Evolutionary conservation across 2,113 vertebrate species (phyloP).

Genomic region (Vulpes ferrilata): DNA sequence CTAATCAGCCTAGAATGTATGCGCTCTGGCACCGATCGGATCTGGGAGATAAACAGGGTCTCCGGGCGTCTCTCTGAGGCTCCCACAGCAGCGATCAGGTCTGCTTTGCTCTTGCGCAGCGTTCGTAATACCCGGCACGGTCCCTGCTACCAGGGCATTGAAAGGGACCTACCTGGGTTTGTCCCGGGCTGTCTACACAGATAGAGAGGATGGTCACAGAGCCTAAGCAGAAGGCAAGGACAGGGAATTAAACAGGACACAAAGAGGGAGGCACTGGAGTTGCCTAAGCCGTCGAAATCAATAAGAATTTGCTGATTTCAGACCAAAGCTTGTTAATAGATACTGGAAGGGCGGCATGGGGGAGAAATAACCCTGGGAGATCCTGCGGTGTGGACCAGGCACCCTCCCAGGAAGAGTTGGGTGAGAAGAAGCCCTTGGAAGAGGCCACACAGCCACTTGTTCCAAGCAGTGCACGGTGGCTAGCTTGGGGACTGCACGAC

Average conservation of each 20-base stretch:
- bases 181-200: neutral
- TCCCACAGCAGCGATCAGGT: neutral
- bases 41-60: neutral
- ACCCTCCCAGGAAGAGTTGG: neutral
- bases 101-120: neutral
- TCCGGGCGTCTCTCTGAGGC: neutral
- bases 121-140: neutral
- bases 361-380: neutral
- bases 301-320: neutral
- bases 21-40: neutral
- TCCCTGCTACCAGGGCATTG: neutral
- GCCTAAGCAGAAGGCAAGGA: neutral
- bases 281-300: neutral
- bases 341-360: neutral
- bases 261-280: neutral
- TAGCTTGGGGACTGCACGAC: neutral
- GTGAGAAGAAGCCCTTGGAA: neutral
- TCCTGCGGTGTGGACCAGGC: neutral
- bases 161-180: neutral
- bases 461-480: neutral
- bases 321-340: neutral
- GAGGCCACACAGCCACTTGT: neutral
- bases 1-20: constrained; percentile 56
- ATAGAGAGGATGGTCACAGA: neutral
- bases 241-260: neutral